Evolutionary conservation across 2,888 invertebrate species (phyloP).

Genomic region (Drosophila paramelanica): DNA sequence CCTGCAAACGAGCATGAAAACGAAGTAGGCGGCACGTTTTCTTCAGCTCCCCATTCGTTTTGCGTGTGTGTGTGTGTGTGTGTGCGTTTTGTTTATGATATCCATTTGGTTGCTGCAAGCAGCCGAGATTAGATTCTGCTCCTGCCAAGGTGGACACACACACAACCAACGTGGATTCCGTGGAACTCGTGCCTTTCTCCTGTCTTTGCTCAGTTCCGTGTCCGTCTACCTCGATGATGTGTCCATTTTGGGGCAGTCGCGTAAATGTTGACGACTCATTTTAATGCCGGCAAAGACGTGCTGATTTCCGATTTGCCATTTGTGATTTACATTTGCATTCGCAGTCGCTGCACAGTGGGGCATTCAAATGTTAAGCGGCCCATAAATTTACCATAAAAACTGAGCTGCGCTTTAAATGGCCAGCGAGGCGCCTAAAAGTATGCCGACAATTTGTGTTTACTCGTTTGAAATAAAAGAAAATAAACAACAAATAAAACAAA

Average conservation of each 20-base stretch:
- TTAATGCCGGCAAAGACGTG: conserved; percentile 63
- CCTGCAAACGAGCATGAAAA: conserved; percentile 23
- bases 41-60: conserved; percentile 12
- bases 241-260: conserved; percentile 31
- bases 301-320: conserved; percentile 48
- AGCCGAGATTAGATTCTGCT: conserved; percentile 62
- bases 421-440: conserved; percentile 50
- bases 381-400: conserved; percentile 53
- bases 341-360: conserved; percentile 25
- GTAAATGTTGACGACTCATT: conserved; percentile 51
- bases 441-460: conserved; percentile 60
- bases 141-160: conserved; percentile 34
- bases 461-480: conserved; percentile 35
- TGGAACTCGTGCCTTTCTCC: conserved; percentile 8
- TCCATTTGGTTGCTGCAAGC: conserved; percentile 63
- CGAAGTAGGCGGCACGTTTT: conserved; percentile 58
- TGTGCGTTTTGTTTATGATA: conserved; percentile 67
- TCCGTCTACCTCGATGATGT: conserved; percentile 23
- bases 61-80: conserved; percentile 38
- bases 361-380: conserved; percentile 52
- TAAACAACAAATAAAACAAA: conserved; percentile 15
- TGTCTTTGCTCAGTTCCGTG: neutral
- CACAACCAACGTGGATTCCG: neutral
- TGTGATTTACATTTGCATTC: conserved; percentile 62
- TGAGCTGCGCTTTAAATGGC: conserved; percentile 48